These are phyloP conservation scores for Protophormia terraenovae DNA, from an alignment of 2,888 invertebrate species.

Conservation along the genomic window DNA sequence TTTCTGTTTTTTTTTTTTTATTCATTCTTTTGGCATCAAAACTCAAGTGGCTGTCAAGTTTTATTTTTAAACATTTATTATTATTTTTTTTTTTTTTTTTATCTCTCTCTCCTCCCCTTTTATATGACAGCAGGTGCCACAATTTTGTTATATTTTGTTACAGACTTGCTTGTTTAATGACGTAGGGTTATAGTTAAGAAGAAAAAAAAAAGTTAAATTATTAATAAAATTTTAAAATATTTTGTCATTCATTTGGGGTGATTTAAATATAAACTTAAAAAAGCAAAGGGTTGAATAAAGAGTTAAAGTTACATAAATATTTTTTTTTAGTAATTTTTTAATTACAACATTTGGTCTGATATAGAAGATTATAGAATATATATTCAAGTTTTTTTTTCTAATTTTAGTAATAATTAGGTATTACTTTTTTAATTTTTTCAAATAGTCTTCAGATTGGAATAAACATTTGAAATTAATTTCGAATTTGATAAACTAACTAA, in stretches of 20 bases:
- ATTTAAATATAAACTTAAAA: background rate
- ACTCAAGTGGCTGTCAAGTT: slow-evolving; percentile 7
- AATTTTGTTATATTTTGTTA: background rate
- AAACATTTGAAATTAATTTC: too few relatives aligned
- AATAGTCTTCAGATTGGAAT: too few relatives aligned
- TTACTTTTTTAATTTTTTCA: too few relatives aligned
- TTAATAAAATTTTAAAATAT: background rate
- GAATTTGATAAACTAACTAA: too few relatives aligned
- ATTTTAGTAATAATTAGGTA: too few relatives aligned
- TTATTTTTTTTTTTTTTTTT: background rate
- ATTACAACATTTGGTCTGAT: too few relatives aligned
- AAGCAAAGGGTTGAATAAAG: background rate
- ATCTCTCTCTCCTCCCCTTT: background rate
- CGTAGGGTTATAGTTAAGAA: background rate
- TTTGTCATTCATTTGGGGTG: slow-evolving; percentile 12
- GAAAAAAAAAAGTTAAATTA: background rate
- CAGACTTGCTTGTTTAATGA: background rate
- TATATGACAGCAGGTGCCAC: background rate
- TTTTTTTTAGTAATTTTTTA: too few relatives aligned
- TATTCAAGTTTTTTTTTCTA: too few relatives aligned
- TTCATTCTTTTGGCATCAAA: background rate
- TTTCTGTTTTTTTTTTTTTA: background rate
- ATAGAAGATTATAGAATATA: too few relatives aligned
- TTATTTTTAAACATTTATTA: background rate
- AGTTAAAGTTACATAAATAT: too few relatives aligned